Percentiles rank a stretch among this genome's conserved stretches.
phyloP scores from a whole-genome alignment of 2,797 vertebrate genomes.

The Gila robusta region DNA sequence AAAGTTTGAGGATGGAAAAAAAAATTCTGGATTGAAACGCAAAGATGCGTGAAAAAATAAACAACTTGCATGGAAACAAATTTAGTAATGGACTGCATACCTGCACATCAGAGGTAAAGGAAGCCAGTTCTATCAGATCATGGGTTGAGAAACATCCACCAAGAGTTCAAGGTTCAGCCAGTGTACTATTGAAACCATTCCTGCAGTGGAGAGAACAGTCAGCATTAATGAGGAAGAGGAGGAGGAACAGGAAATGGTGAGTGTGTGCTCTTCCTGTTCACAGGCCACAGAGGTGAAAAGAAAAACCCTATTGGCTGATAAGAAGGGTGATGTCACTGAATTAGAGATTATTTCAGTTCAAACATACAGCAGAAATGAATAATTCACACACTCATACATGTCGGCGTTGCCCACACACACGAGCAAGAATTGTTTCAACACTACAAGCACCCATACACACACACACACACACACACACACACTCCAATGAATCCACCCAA shows the following conservation, averaged over 20 bases:
- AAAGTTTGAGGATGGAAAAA: background rate
- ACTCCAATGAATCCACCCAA: conserved; percentile 63
- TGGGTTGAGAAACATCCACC: background rate
- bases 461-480: conserved; percentile 52
- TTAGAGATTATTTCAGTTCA: conserved; percentile 46
- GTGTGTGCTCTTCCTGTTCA: conserved; percentile 1
- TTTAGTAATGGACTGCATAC: background rate
- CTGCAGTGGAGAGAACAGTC: background rate
- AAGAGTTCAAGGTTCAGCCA: background rate
- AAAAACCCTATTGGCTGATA: conserved; percentile 8
- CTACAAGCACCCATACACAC: conserved; percentile 51
- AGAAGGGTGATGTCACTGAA: conserved; percentile 34
- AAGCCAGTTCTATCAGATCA: conserved; percentile 6
- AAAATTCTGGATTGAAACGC: too few relatives aligned
- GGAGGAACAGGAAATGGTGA: conserved; percentile 13
- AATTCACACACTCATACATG: conserved; percentile 66
- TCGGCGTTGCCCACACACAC: conserved; percentile 54
- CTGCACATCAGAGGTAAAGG: background rate
- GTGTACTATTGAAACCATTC: conserved; percentile 2
- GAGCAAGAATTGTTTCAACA: conserved; percentile 43
- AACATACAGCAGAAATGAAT: conserved; percentile 66
- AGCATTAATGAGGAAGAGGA: conserved; percentile 11
- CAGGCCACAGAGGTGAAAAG: conserved; percentile 18
- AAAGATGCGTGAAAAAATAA: too few relatives aligned
- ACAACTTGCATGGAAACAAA: background rate